Evolutionary conservation across 2,113 vertebrate species (phyloP).

Genomic region (Stegostoma tigrinum): DNA sequence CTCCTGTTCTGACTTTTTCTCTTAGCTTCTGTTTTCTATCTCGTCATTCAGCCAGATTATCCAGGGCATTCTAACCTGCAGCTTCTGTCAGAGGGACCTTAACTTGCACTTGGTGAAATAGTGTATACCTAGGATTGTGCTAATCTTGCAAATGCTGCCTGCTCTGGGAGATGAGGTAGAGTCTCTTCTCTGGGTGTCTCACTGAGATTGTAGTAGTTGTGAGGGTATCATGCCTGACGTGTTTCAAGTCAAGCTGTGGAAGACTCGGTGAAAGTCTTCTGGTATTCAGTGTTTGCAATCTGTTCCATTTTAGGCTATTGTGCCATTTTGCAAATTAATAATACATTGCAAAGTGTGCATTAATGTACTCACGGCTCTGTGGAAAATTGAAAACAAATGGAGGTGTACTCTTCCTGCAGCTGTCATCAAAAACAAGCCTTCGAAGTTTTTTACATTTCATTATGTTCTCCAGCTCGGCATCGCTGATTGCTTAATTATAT

Average conservation of each 20-base stretch:
- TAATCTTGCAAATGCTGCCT: neutral
- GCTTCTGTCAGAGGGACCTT: neutral
- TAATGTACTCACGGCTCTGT: neutral
- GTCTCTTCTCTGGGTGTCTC: neutral
- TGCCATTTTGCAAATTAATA: neutral
- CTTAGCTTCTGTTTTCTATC: neutral
- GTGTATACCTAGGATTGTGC: neutral
- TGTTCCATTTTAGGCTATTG: neutral
- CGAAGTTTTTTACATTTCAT: neutral
- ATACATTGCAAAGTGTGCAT: neutral
- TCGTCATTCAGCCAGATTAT: neutral
- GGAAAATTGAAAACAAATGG: conserved; percentile 5
- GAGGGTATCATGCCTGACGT: neutral
- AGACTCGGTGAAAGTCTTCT: neutral
- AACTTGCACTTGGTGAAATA: neutral
- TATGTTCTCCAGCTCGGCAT: neutral
- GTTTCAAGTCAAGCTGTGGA: neutral
- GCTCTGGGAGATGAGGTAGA: neutral
- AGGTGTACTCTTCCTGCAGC: neutral
- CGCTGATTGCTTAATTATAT: conserved; percentile 33
- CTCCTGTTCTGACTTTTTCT: neutral
- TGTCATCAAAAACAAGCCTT: neutral
- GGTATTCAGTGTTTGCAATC: neutral
- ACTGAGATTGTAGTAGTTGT: neutral
- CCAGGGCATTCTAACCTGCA: neutral